A percentile compares a stretch with the other conserved stretches of the same genome.
Conservation (phyloP, 2,113 vertebrate species). For the Chaetops frenatus region DNA sequence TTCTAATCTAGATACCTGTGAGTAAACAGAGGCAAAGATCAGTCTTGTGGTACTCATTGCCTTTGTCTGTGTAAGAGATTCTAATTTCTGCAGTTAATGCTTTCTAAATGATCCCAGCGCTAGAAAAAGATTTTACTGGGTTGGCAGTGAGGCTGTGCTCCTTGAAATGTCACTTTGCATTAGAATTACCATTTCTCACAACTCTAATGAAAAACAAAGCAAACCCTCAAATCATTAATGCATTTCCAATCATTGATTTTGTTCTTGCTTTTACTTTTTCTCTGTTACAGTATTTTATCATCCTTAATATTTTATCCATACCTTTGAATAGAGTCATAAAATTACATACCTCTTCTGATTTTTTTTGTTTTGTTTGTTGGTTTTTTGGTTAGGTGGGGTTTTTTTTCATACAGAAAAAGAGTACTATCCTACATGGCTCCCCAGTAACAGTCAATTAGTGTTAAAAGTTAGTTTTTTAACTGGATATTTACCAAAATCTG, state of each 20-base stretch:
- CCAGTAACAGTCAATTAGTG: not conserved
- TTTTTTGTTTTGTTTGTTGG: not conserved
- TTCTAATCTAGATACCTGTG: not conserved
- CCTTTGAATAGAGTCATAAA: not conserved
- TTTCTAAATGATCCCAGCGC: not conserved
- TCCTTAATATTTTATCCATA: not conserved
- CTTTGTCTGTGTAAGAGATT: not conserved
- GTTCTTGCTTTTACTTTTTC: not conserved
- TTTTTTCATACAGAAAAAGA: not conserved
- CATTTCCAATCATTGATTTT: not conserved
- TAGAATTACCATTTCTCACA: not conserved
- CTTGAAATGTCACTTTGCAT: not conserved
- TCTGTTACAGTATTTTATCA: not conserved
- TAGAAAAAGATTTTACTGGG: not conserved
- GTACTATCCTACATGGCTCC: not conserved
- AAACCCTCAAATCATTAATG: not conserved
- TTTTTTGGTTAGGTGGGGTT: not conserved
- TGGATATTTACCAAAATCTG: not conserved
- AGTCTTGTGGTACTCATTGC: not conserved
- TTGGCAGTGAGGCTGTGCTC: not conserved
- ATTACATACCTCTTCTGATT: not conserved
- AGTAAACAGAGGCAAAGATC: not conserved
- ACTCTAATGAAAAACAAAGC: not conserved
- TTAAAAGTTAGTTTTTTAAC: conserved; percentile 24
- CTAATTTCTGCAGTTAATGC: not conserved